Conservation (phyloP, 2,113 vertebrate species). For the Festucalex cinctus region DNA sequence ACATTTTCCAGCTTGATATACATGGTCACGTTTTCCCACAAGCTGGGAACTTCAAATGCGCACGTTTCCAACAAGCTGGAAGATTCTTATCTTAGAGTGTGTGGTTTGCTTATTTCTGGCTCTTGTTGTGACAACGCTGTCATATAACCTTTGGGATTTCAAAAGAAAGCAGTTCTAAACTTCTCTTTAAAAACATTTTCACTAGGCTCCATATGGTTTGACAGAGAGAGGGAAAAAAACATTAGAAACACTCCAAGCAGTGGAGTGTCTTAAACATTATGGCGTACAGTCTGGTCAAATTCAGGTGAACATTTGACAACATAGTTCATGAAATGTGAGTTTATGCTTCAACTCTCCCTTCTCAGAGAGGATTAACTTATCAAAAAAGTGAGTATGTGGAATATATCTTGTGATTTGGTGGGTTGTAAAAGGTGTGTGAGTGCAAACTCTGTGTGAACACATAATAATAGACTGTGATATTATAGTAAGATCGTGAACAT, state of each 20-base stretch:
- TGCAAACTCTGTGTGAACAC: background rate
- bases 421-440: background rate
- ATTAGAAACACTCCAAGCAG: background rate
- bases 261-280: background rate
- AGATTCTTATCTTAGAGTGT: background rate
- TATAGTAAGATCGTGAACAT: constrained; percentile 20
- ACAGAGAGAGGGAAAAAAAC: constrained; percentile 7
- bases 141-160: constrained; percentile 14
- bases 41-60: no score
- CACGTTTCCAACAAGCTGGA: no score
- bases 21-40: no score
- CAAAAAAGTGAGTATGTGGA: constrained; percentile 1
- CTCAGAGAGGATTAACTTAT: no score
- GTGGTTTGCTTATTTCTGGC: constrained; percentile 17
- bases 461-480: constrained; percentile 13
- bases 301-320: constrained; percentile 32
- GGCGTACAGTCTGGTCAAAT: constrained; percentile 14
- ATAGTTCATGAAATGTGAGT: constrained; percentile 5
- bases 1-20: no score
- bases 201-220: constrained; percentile 18
- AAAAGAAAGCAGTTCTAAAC: constrained; percentile 14
- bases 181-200: constrained; percentile 9
- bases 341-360: background rate
- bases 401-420: constrained; percentile 31
- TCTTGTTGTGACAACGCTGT: constrained; percentile 12